A percentile compares a stretch with the other conserved stretches of the same genome.
Conservation (phyloP, 2,797 vertebrate genomes). For the Ispidina lecontei region DNA sequence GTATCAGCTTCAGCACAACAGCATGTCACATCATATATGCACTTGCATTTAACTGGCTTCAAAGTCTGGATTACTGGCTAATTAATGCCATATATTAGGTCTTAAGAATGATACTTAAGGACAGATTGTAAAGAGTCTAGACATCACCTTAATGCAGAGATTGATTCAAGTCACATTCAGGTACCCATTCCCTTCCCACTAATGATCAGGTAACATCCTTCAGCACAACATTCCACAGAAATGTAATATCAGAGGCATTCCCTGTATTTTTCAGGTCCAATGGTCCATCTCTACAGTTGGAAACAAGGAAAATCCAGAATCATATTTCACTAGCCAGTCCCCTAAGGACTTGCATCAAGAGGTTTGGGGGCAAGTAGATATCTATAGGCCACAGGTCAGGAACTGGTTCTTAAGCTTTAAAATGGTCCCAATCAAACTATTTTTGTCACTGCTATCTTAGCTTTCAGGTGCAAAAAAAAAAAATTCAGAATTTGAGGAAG, state of each 20-base stretch:
- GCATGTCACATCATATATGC: neutral
- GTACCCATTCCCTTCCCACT: neutral
- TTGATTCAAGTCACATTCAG: neutral
- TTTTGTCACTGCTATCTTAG: neutral
- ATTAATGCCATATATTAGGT: neutral
- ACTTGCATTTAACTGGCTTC: neutral
- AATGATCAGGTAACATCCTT: neutral
- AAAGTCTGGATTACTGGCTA: neutral
- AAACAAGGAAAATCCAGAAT: neutral
- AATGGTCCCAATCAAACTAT: neutral
- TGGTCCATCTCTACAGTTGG: neutral
- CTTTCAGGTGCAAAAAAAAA: neutral
- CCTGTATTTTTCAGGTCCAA: neutral
- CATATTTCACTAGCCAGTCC: neutral
- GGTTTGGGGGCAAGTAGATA: neutral
- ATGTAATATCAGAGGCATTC: neutral
- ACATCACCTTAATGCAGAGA: neutral
- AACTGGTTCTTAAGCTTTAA: neutral
- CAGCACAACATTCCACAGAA: neutral
- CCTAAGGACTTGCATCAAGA: neutral
- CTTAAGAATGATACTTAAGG: neutral
- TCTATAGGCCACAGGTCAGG: neutral
- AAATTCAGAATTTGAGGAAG: neutral
- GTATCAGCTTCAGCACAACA: neutral
- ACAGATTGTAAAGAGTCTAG: neutral